Conservation (phyloP, 2,797 vertebrate species). For the Myotis findleyi region DNA sequence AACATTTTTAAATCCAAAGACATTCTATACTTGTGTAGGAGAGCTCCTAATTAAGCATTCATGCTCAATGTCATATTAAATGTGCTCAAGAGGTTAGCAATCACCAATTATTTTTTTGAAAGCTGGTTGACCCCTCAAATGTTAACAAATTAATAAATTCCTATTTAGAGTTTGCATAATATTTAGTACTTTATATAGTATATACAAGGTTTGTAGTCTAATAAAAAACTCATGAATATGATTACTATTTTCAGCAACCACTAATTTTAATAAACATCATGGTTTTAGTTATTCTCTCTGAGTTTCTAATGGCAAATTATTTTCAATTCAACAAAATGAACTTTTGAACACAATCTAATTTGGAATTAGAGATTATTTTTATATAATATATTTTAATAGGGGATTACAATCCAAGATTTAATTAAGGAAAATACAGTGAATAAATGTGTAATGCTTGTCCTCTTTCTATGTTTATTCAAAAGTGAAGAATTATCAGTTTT, state of each 20-base stretch:
- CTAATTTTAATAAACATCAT: background rate
- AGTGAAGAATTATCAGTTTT: background rate
- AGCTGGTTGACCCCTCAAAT: conserved; percentile 61
- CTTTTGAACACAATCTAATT: background rate
- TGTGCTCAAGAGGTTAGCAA: background rate
- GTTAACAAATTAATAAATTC: conserved; percentile 39
- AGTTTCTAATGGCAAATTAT: background rate
- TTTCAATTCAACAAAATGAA: background rate
- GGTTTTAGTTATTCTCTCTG: background rate
- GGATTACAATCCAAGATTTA: background rate
- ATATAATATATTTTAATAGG: background rate
- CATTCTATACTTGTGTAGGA: background rate
- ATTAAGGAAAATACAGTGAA: background rate
- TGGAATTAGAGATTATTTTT: background rate
- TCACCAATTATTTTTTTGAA: background rate
- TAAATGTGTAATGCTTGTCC: background rate
- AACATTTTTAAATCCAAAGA: background rate
- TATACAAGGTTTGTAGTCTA: background rate
- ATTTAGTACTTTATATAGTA: background rate
- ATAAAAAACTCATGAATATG: conserved; percentile 12
- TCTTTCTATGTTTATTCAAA: background rate
- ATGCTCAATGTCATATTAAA: background rate
- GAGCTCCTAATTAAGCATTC: background rate
- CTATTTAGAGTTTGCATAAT: conserved; percentile 13
- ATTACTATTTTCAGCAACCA: background rate